These are phyloP conservation scores for Loris lydekkerianus DNA, from an alignment of 2,797 vertebrate species.

Conservation along the genomic window DNA sequence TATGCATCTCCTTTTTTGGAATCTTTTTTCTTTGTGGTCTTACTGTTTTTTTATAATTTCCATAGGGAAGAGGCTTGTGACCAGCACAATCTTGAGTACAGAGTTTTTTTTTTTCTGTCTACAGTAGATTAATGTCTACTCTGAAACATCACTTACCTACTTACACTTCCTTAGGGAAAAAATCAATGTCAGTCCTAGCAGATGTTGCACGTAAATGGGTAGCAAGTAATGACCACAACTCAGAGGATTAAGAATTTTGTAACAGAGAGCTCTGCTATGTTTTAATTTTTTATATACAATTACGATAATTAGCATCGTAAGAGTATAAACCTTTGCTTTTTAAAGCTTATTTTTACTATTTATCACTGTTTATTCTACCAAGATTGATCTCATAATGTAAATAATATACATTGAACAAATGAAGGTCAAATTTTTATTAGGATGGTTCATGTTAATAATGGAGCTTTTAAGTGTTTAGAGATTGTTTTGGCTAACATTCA, in stretches of 20 bases:
- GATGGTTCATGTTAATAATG: conserved; percentile 85
- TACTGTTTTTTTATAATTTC: not conserved
- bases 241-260: conserved; percentile 87
- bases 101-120: conserved; percentile 81
- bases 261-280: conserved; percentile 87
- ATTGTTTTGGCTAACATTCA: conserved; percentile 86
- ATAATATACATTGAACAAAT: conserved; percentile 88
- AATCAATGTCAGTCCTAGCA: conserved; percentile 84
- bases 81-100: conserved; percentile 85
- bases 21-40: conserved; percentile 58
- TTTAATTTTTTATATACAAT: conserved; percentile 89
- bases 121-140: conserved; percentile 85
- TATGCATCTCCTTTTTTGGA: conserved; percentile 81
- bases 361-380: conserved; percentile 87
- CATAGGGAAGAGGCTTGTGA: conserved; percentile 86
- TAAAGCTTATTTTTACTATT: conserved; percentile 87
- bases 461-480: conserved; percentile 89
- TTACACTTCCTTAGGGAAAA: conserved; percentile 80
- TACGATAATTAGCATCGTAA: conserved; percentile 88
- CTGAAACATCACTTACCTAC: conserved; percentile 81
- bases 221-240: conserved; percentile 86
- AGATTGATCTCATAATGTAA: conserved; percentile 88
- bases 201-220: conserved; percentile 89
- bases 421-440: conserved; percentile 84
- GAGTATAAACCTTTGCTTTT: conserved; percentile 85